Base-by-base conservation (phyloP, 2,888 invertebrate species). In the Noctua comes region DNA sequence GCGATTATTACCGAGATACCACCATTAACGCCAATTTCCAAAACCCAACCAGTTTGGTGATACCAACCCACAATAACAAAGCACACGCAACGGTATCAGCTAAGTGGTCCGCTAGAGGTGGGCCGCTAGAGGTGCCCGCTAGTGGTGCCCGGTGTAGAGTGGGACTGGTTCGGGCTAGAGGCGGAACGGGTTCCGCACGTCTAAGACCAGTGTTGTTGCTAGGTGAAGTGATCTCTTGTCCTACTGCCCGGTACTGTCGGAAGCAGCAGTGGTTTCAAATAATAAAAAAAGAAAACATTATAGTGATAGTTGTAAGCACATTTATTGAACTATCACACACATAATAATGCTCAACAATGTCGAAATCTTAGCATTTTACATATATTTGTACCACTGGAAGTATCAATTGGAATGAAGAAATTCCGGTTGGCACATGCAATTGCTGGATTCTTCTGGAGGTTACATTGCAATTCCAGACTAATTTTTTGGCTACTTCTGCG, bases 191-290 rank as follows among this genome's bases (percentile, higher is more conserved):
- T 88, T 84, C 80, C 81, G 76, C 36, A 71, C 68, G 68, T 62
- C 76, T 36, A 59, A 71, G 80, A 87, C 91, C 90, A 88, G 88
- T 87, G 84, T 73, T 79, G 92, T 90, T 90, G 91, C 90, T 89
- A 90, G 88, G 90, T 87, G 84, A 82, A 75, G 82, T 76, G 80
- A 80, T 68, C 89, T 88, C 89, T 89, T 90, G 91, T 88, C 86
- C 90, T 79, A 91, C 88, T 86, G 79, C 73, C 80, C 36, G 27
- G 91, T 90, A 90, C 70, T 81, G 18, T 40, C 66, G 40, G 2
- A 18, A 8, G 13, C 79, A 82, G 10, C 70, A 77, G 76, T 69
- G 48, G 13, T 46, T 66, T 11, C 1, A 3, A 1, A 18, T 4
- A 4, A 40, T 21, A 40, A 31, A 59, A 68, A 51, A 73, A n/a